Evolutionary conservation across 92 coral and sea anemone genomes (phyloP).

Genomic region (Porites divaricata): DNA sequence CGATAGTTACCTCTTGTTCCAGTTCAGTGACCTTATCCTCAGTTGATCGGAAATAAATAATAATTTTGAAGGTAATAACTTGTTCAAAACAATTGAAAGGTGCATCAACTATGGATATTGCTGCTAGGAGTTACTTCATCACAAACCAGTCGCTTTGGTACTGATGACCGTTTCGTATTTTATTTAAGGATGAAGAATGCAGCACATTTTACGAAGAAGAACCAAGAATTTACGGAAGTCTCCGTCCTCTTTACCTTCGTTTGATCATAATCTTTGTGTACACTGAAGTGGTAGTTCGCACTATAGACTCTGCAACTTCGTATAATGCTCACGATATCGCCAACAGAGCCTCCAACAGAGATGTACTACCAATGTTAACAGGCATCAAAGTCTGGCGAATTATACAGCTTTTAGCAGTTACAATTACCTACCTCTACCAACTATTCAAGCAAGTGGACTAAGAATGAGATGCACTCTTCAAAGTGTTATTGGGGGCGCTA

Average conservation of each 20-base stretch:
- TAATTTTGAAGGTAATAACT: too few relatives aligned
- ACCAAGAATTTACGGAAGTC: slow-evolving; percentile 13
- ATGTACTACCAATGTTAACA: slow-evolving; percentile 38
- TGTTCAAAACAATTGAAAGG: too few relatives aligned
- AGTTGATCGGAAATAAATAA: too few relatives aligned
- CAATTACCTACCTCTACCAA: slow-evolving; percentile 64
- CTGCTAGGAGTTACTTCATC: too few relatives aligned
- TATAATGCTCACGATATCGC: slow-evolving; percentile 27
- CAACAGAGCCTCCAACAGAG: slow-evolving; percentile 15
- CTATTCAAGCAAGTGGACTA: not conserved
- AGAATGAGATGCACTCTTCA: not conserved
- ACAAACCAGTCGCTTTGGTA: not conserved
- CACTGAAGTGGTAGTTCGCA: slow-evolving; percentile 83
- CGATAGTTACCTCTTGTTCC: too few relatives aligned
- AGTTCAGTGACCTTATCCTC: too few relatives aligned
- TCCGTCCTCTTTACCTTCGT: slow-evolving; percentile 69
- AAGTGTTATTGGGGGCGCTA: too few relatives aligned
- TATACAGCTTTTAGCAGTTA: slow-evolving; percentile 61
- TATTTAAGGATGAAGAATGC: slow-evolving; percentile 33
- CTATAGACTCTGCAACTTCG: slow-evolving; percentile 63
- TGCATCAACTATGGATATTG: too few relatives aligned
- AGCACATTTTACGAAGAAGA: not conserved
- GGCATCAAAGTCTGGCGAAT: slow-evolving; percentile 77
- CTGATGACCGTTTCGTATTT: not conserved
- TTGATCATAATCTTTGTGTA: slow-evolving; percentile 78